Percentiles rank a stretch among this genome's conserved stretches.
phyloP scores from a whole-genome alignment of 2,113 vertebrate species.

The Gnathonemus longibarbis region DNA sequence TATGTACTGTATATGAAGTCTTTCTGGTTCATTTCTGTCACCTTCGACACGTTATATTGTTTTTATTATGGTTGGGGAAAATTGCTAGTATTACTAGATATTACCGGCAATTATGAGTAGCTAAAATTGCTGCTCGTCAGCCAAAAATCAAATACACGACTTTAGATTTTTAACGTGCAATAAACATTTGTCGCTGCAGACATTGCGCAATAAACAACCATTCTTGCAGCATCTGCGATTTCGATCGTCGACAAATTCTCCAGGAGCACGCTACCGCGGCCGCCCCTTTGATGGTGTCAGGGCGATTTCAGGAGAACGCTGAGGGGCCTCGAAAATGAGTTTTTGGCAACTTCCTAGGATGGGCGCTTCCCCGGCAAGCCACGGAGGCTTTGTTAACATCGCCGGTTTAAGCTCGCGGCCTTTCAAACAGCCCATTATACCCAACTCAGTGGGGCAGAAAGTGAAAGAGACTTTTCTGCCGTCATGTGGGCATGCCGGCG shows the following conservation, averaged over 20 bases:
- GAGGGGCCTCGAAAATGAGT: constrained; percentile 61
- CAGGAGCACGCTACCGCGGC: neutral
- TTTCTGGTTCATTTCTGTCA: neutral
- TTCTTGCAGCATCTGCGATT: neutral
- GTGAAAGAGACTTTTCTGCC: constrained; percentile 64
- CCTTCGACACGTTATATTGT: neutral
- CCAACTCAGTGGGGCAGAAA: constrained; percentile 63
- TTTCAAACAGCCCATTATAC: constrained; percentile 66
- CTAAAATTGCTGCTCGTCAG: neutral
- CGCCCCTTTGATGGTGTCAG: constrained; percentile 45
- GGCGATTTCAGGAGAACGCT: constrained; percentile 51
- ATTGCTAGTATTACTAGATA: neutral
- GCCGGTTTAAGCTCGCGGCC: constrained; percentile 63
- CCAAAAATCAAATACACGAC: neutral
- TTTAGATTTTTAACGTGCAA: neutral
- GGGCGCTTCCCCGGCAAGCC: constrained; percentile 66
- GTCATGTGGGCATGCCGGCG: constrained; percentile 61
- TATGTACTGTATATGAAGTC: neutral
- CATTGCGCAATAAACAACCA: neutral
- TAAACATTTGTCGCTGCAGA: no score
- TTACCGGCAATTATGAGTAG: neutral
- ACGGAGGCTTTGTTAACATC: constrained; percentile 74
- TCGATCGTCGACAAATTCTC: constrained; percentile 25
- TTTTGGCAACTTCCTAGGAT: constrained; percentile 64
- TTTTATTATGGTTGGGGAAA: neutral